Evolutionary conservation across 2,113 vertebrate genomes (phyloP).

Genomic region (Aspidoscelis tigris): DNA sequence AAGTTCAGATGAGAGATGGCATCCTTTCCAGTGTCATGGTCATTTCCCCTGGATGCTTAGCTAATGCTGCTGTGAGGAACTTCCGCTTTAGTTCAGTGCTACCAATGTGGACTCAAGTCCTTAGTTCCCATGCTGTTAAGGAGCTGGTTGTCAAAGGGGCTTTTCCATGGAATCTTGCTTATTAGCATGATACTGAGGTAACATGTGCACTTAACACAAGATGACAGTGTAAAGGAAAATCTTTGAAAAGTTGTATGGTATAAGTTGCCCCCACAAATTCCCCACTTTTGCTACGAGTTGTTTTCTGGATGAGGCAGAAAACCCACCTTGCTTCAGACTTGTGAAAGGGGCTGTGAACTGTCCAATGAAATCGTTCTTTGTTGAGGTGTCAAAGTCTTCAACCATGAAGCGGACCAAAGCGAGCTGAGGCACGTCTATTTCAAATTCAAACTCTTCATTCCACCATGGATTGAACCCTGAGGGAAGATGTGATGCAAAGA

Average conservation of each 20-base stretch:
- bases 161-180: no score
- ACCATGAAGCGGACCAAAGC: slow-evolving; percentile 89
- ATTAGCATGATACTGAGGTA: no score
- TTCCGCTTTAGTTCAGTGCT: background rate
- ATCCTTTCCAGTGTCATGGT: background rate
- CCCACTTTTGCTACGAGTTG: fast-evolving
- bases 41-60: background rate
- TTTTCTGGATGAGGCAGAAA: background rate
- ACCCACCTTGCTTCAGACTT: slow-evolving; percentile 87
- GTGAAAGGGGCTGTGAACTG: slow-evolving; percentile 89
- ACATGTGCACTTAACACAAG: no score
- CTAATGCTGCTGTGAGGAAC: no score
- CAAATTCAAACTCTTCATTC: slow-evolving; percentile 84
- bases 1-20: background rate
- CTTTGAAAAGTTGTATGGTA: no score
- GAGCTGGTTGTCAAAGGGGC: background rate
- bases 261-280: no score
- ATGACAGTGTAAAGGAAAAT: no score
- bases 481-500: background rate
- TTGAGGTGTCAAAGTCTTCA: slow-evolving; percentile 87
- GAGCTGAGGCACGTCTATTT: slow-evolving; percentile 84
- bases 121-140: no score
- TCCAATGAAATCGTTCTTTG: slow-evolving; percentile 88
- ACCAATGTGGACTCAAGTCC: background rate
- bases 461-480: slow-evolving; percentile 93